Conservation (phyloP, 92 coral and sea anemone species). For the Umimayanthus kanabou region DNA sequence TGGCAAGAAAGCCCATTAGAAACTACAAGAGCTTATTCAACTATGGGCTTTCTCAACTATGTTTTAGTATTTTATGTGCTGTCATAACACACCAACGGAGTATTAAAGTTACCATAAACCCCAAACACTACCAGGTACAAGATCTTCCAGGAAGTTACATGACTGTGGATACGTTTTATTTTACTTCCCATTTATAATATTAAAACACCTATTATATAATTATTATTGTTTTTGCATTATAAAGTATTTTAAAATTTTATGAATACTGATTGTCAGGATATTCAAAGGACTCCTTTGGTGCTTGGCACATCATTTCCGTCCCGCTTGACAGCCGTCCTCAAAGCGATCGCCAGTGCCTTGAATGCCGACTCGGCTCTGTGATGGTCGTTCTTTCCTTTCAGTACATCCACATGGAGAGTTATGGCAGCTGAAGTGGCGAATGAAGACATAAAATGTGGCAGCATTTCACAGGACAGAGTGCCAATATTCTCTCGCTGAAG, state of each 20-base stretch:
- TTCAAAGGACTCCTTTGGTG: constrained; percentile 57
- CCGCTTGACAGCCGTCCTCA: constrained; percentile 54
- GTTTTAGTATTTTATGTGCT: too few relatives aligned
- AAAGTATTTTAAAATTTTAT: not conserved
- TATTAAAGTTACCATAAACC: too few relatives aligned
- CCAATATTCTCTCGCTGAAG: constrained; percentile 59
- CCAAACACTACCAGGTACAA: too few relatives aligned
- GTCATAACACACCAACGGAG: too few relatives aligned
- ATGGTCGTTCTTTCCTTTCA: constrained; percentile 61
- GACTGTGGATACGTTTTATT: too few relatives aligned
- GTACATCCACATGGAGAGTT: constrained; percentile 59
- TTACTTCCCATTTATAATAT: too few relatives aligned
- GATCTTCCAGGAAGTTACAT: too few relatives aligned
- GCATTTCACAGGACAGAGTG: constrained; percentile 54
- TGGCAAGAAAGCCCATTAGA: too few relatives aligned
- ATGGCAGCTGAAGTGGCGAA: constrained; percentile 59
- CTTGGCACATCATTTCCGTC: constrained; percentile 59
- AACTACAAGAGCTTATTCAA: too few relatives aligned
- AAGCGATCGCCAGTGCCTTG: constrained; percentile 57
- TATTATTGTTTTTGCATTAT: too few relatives aligned
- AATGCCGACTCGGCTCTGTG: constrained; percentile 61
- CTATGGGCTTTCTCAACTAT: too few relatives aligned
- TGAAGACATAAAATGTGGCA: constrained; percentile 53
- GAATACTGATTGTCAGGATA: not conserved
- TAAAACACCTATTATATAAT: too few relatives aligned